phyloP scores from a whole-genome alignment of 2,113 vertebrate species.

The Trematocara marginatum region DNA sequence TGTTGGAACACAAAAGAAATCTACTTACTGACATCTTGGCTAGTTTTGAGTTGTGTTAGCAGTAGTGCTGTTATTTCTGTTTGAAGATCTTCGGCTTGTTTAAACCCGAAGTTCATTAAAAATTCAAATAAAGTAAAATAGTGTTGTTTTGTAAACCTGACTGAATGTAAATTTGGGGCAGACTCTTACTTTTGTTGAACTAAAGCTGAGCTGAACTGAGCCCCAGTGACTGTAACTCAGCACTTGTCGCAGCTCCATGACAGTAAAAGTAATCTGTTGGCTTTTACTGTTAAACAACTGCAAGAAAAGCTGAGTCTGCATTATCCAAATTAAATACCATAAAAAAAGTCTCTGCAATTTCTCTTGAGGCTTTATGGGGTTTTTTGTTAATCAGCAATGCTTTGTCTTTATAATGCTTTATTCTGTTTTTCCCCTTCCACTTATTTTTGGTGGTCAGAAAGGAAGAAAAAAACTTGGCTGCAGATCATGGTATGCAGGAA shows the following conservation, averaged over 20 bases:
- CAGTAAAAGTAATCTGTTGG: background rate
- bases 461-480: background rate
- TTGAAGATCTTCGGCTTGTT: background rate
- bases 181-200: background rate
- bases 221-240: background rate
- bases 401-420: background rate
- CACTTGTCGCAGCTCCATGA: background rate
- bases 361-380: background rate
- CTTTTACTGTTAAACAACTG: slow-evolving; percentile 5
- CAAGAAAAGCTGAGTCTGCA: background rate
- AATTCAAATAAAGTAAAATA: background rate
- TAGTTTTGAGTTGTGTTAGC: background rate
- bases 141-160: background rate
- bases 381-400: background rate
- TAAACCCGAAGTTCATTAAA: background rate
- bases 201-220: background rate
- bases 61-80: background rate
- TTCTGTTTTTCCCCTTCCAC: background rate
- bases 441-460: background rate
- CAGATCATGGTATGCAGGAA: background rate
- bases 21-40: background rate
- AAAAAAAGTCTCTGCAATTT: background rate
- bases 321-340: background rate
- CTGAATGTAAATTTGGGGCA: background rate
- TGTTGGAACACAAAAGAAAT: background rate